phyloP scores from a whole-genome alignment of 2,888 invertebrate genomes.

The Oligia fasciuncula region DNA sequence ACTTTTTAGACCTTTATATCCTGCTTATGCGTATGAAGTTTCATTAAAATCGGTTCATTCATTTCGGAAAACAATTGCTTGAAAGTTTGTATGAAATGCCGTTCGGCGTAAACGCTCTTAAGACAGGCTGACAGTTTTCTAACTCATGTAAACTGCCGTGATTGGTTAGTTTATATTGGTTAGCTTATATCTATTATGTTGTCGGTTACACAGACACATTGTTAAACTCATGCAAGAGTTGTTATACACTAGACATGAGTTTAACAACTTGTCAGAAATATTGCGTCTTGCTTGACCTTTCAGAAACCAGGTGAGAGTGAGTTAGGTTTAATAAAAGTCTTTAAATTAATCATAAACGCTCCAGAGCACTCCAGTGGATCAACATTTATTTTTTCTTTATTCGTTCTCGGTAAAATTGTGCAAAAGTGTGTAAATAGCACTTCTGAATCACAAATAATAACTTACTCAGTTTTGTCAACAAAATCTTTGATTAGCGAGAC shows the following conservation, averaged over 20 bases:
- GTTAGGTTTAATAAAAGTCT: neutral
- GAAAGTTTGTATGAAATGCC: no score
- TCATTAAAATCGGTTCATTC: no score
- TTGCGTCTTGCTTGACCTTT: neutral
- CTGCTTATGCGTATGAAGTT: no score
- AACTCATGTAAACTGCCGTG: neutral
- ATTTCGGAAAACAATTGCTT: no score
- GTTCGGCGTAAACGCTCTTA: no score
- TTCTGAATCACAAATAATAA: constrained; percentile 32
- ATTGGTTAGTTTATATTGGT: neutral
- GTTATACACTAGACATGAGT: neutral
- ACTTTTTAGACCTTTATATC: no score
- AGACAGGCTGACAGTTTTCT: neutral
- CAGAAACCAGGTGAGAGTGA: neutral
- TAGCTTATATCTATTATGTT: neutral
- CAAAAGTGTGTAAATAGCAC: neutral
- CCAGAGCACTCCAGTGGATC: neutral
- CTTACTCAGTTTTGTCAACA: constrained; percentile 90
- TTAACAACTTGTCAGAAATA: neutral
- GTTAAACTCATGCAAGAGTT: neutral
- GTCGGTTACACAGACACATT: neutral
- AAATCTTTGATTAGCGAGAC: constrained; percentile 90
- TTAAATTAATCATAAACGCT: neutral
- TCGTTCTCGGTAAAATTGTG: neutral
- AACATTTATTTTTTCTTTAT: neutral